phyloP scores from a whole-genome alignment of 2,797 vertebrate species.

The Scleropages formosus region DNA sequence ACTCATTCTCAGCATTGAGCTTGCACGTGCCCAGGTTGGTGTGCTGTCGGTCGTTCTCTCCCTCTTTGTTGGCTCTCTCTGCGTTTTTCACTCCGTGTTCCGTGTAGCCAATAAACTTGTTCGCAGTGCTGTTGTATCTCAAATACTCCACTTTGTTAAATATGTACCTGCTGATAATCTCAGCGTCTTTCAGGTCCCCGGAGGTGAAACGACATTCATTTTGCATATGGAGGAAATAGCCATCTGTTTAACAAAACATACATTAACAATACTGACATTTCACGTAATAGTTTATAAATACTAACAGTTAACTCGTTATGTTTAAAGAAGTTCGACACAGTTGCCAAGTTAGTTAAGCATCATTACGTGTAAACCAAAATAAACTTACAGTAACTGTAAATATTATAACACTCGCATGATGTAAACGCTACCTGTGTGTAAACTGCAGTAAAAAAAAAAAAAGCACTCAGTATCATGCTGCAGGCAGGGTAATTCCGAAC shows the following conservation, averaged over 20 bases:
- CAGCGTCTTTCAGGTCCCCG: slow-evolving; percentile 23
- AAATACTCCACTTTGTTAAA: slow-evolving; percentile 38
- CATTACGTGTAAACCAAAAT: no score
- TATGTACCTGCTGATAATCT: slow-evolving; percentile 28
- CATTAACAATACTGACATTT: no score
- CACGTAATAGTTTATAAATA: no score
- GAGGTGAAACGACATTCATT: slow-evolving; percentile 27
- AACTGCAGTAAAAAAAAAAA: no score
- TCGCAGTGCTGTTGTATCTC: slow-evolving; percentile 53
- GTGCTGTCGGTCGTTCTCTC: background rate
- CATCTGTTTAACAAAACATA: slow-evolving; percentile 28
- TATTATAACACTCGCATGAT: no score
- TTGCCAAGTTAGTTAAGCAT: no score
- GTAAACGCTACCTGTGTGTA: no score
- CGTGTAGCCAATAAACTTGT: slow-evolving; percentile 42
- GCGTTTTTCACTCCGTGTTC: slow-evolving; percentile 5
- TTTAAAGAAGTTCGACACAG: no score
- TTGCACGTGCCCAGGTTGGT: background rate
- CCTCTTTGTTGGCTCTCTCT: background rate
- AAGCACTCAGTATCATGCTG: no score
- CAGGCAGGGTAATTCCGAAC: no score
- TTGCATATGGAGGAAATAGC: background rate
- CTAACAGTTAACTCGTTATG: no score
- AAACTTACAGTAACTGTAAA: no score
- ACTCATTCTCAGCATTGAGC: background rate